Percentiles rank a stretch among this genome's conserved stretches.
These are phyloP conservation scores for Cephalopterus ornatus DNA, from an alignment of 2,113 vertebrate genomes.

Conservation along the genomic window DNA sequence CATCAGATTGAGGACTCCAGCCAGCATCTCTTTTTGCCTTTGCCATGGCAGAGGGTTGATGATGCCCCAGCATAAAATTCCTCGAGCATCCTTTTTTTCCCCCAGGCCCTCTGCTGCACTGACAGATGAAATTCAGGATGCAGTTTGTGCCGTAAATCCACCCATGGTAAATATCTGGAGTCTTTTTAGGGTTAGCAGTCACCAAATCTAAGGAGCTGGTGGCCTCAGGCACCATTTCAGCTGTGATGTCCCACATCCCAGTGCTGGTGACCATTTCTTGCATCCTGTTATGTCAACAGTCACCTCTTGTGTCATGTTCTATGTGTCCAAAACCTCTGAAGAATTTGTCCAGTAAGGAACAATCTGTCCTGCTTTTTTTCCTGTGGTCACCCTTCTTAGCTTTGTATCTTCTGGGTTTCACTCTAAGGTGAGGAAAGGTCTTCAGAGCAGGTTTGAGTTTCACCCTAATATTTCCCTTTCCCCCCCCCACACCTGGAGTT, in stretches of 20 bases:
- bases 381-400: background rate
- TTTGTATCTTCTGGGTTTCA: background rate
- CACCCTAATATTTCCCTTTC: background rate
- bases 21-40: background rate
- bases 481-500: accelerated
- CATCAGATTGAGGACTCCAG: background rate
- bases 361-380: background rate
- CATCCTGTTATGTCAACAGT: background rate
- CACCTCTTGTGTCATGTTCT: background rate
- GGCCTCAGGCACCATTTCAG: background rate
- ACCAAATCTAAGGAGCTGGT: background rate
- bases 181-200: background rate
- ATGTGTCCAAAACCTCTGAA: background rate
- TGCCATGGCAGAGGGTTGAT: background rate
- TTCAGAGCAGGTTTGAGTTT: background rate
- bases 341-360: background rate
- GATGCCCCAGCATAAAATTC: background rate
- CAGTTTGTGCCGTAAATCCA: background rate
- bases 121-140: background rate
- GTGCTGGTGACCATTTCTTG: background rate
- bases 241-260: background rate
- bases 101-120: background rate
- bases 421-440: background rate
- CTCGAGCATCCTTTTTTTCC: background rate
- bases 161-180: background rate